Evolutionary conservation across 2,888 invertebrate species (phyloP), one percentile per base, ranked within the genome.

Genomic region (Hypomecis punctinalis): DNA sequence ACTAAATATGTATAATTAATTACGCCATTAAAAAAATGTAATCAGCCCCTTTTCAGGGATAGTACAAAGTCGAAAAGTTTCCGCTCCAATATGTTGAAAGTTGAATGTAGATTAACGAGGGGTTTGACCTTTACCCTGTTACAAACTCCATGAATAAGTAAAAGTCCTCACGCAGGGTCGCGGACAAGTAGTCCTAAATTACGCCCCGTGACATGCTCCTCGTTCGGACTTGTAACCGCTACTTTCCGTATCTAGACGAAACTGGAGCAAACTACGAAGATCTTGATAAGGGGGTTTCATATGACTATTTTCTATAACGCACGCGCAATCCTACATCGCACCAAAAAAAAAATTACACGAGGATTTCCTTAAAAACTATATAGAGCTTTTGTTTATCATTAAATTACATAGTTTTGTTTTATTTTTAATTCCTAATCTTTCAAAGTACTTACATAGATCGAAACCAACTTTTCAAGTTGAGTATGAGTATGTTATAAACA

Each of bases 111-210:
- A 43, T 61, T 61, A 61, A 49, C 35, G 48, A 55, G 48, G 54
- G 54, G 10, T 40, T 13, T 11, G 54, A 61, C 61, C 61, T 55
- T 54, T 43, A 48, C 61, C 54, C 48, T 35, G 35, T 61, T 42
- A 37, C 61, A 36, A 48, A 61, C 10, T 49, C 39, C 46, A 43
- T 61, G 61, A 61, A 61, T 61, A 55, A 61, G 48, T 55, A 42
- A 55, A 47, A 60, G 46, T 45, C 13, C 53, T 37, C 48, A 36
- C 42, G 42, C 37, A 39, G 42, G 52, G 51, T 60, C 59, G 39
- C 43, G 53, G 23, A 43, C 53, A n/a, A 42, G 53, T 33, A 23
- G 52, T 10, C 35, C 43, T 43, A 36, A 54, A 36, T 54, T 45
- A 54, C 52, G 54, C 42, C 33, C 35, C 43, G 11, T 9, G 11